Evolutionary conservation across 2,888 invertebrate genomes (phyloP), one percentile per base, ranked within the genome.

Genomic region (Cataglyphis rosenhaueri): DNA sequence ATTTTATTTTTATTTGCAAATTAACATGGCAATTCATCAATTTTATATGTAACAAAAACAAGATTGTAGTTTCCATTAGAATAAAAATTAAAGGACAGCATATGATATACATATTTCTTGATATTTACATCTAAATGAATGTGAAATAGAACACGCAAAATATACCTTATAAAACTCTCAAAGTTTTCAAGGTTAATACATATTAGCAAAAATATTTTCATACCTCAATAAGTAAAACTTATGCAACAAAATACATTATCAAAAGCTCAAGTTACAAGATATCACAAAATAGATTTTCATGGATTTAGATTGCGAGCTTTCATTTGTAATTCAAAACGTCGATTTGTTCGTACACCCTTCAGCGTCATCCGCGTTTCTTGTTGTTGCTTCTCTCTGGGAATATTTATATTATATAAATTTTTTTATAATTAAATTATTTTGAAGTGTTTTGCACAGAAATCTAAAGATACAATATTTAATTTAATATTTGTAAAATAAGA

Each of bases 271-370:
- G 12, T 0, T 32, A 48, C 6, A 32, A 6, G 41, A 9, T 18
- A n/a, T 38, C 15, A 61, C 15, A 25, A 35, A 48, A 25, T 0
- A 15, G 12, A 52, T 48, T 3, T 64, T 84, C 73, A 85, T 15
- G 12, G 9, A 8, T 88, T 88, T 6, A 95, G 89, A 86, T 96
- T 96, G 32, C 97, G 95, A 93, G 96, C 95, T 88, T 96, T 95
- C 97, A 97, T 97, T 90, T 97, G 96, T 78, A 97, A 93, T 79
- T 97, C 97, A 89, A 97, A 97, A 62, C 97, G 95, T 57, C 97
- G 95, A 93, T 97, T 97, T 0, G 96, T 96, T 55, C 97, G 95
- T 0, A 97, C 97, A 0, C 97, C 97, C 85, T 96, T 96, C 0
- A 97, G 95, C 6, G 95, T 91, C 44, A 91, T 91, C 70, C 96